Evolutionary conservation across 1,140 invertebrate species (phyloP), one percentile per base, ranked within the genome.

Genomic region (Solen grandis): DNA sequence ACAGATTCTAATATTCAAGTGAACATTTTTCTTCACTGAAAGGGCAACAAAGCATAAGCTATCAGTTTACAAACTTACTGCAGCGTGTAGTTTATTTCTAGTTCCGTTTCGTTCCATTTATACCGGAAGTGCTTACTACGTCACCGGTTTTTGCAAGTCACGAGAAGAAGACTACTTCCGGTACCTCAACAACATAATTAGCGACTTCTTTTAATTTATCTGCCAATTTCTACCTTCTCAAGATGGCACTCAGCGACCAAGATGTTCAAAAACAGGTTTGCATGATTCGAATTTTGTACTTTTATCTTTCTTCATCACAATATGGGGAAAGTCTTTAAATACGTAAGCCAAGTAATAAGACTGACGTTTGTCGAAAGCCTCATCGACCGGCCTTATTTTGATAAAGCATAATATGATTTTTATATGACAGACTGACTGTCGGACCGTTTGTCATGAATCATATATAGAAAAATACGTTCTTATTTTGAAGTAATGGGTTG

Each of bases 221-320:
- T 16, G 2, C n/a, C n/a, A 5, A 25, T 62, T 33, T 27, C 33
- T 14, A 60, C 35, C 29, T 29, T 19, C 19, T 35, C n/a, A 1
- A 41, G 25, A 99, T 99, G 98, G 97, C 98, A 94, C 94, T 99
- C 88, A 99, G 97, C 95, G 97, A 99, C 93, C 96, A 97, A 90
- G 98, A 99, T 94, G 98, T 99, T 90, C 97, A 99, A 93, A 99
- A 99, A 93, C 98, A 99, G 96, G 97, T 98, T 94, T 93, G 90
- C 50, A 55, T 29, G 46, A 41, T 50, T 1, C 5, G 59, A 8
- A 25, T 33, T 33, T 73, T 59, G n/a, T 60, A 19, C n/a, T 19
- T 57, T 27, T 5, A 27, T 57, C 46, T 13, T 50, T 50, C 46
- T 50, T 50, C 10, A 13, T 10, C 10, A 50, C 10, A 50, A 13